Conservation (phyloP, 1,140 invertebrate species). For the Diachasmimorpha longicaudata region DNA sequence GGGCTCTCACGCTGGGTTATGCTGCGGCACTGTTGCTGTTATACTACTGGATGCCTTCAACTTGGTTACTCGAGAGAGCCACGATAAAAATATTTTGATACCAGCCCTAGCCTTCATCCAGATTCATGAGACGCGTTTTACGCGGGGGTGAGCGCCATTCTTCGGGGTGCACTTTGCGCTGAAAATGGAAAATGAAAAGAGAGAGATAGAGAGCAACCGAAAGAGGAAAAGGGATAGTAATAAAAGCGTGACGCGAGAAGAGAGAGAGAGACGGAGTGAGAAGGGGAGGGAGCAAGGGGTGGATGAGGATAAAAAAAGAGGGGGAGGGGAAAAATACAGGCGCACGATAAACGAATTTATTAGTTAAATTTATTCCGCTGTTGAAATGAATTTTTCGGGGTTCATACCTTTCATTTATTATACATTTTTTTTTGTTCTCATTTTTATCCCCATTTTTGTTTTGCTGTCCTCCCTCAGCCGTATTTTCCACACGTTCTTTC, state of each 20-base stretch:
- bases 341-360: neutral
- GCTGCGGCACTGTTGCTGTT: neutral
- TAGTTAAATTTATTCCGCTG: slow-evolving; percentile 4
- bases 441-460: slow-evolving; percentile 14
- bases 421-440: neutral
- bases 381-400: neutral
- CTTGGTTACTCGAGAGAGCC: slow-evolving; percentile 7
- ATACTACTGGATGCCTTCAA: neutral
- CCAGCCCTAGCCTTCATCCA: slow-evolving; percentile 19
- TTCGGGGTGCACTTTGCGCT: slow-evolving; percentile 13
- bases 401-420: slow-evolving; percentile 11
- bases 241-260: neutral
- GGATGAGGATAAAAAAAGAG: neutral
- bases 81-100: slow-evolving; percentile 30
- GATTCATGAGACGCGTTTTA: slow-evolving; percentile 27
- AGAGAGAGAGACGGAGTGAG: neutral
- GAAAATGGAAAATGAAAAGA: slow-evolving; percentile 16
- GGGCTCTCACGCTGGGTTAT: neutral
- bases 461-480: neutral
- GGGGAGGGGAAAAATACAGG: neutral
- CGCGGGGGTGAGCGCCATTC: slow-evolving; percentile 12
- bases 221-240: neutral
- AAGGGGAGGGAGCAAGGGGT: neutral
- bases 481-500: slow-evolving; percentile 4
- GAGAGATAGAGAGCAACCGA: neutral